Conservation (phyloP, 2,113 vertebrate genomes). For the Tenebrosternarchus preto region DNA sequence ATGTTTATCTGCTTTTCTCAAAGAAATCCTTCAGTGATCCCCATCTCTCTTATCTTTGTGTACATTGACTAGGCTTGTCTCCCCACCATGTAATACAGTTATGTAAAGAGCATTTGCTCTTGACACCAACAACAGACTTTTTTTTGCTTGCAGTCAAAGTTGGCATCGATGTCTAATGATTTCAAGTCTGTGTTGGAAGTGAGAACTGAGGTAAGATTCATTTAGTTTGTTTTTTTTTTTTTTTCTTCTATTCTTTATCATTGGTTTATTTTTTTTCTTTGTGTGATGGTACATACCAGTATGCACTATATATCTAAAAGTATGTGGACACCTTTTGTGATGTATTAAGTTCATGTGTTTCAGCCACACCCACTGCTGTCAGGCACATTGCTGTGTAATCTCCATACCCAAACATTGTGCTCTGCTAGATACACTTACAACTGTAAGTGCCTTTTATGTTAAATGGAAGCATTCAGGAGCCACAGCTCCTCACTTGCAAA, state of each 20-base stretch:
- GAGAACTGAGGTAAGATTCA: conserved; percentile 84
- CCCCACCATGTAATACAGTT: not conserved
- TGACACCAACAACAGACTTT: conserved; percentile 24
- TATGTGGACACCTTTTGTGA: not conserved
- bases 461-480: too few species aligned
- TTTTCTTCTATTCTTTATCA: not conserved
- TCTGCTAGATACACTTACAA: too few species aligned
- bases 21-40: not conserved
- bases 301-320: too few species aligned
- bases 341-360: too few species aligned
- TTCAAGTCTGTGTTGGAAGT: conserved; percentile 94
- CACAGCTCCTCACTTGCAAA: too few species aligned
- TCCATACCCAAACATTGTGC: too few species aligned
- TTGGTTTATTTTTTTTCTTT: not conserved
- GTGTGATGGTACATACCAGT: not conserved
- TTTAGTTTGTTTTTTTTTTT: not conserved
- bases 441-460: too few species aligned
- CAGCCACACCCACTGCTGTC: too few species aligned
- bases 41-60: not conserved
- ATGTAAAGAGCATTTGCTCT: conserved; percentile 11
- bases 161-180: conserved; percentile 93
- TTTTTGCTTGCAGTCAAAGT: conserved; percentile 79
- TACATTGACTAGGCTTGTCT: not conserved
- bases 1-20: not conserved
- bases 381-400: too few species aligned